Evolutionary conservation across 37 sponge, comb jelly and placozoan genomes (phyloP), one percentile per base, ranked within the genome.

Genomic region (Cliona cf. orientalis): DNA sequence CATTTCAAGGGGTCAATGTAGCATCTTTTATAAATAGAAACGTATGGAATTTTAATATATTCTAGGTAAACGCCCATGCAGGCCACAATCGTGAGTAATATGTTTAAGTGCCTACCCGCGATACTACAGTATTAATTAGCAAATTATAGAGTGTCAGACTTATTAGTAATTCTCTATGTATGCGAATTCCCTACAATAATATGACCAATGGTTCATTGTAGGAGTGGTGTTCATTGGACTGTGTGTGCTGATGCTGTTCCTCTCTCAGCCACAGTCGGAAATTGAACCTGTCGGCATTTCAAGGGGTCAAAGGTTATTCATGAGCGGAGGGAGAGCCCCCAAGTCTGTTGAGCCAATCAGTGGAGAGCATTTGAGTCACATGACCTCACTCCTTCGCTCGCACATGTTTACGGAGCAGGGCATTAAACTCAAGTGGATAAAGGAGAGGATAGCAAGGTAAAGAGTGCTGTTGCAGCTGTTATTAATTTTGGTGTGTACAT

Each of bases 341-440:
- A 67, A 34, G 68, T 21, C 11, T 9, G 68, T 32, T 6, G 49
- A 21, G 25, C 31, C 63, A 61, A 61, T 61, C 25, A 61, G 63
- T 22, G 71, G 44, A 69, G 58, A 22, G 66, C 39, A 21, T 2
- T 42, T 79, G 36, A 79, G 55, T 66, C 42, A 79, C 42, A 79
- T 79, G 79, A 53, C 46, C 6, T 7, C 79, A 2, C 71, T 80
- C 0, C 71, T 80, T 25, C 70, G 58, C 31, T 92, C 93, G 2
- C 67, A 69, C 42, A 75, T 76, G 73, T 84, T 92, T 46, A 38
- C 26, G 0, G 72, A 80, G 21, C 93, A 92, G 37, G 89, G 86
- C 0, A 44, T 69, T 17, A 92, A 85, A 61, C 46, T 85, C 34
- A 76, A 84, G 62, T 92, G 93, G 93, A 92, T 92, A 12, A 41